phyloP scores from a whole-genome alignment of 92 coral and sea anemone species.

The Desmophyllum pertusum region DNA sequence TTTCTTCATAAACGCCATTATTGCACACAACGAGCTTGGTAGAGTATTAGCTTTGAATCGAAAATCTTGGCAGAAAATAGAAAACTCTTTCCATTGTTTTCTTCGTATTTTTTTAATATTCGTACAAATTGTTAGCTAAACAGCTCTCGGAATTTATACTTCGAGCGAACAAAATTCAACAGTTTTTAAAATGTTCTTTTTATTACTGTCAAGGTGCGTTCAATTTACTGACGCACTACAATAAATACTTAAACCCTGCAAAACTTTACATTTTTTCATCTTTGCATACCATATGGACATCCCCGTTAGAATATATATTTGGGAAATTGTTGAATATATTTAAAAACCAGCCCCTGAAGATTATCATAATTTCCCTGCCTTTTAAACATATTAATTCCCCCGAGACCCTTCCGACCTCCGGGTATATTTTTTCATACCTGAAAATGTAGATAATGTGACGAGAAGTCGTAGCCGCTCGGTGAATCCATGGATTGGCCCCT shows the following conservation, averaged over 20 bases:
- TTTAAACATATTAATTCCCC: slow-evolving; percentile 8
- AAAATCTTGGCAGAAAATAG: background rate
- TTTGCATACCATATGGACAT: background rate
- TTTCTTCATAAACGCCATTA: too few relatives aligned
- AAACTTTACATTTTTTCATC: background rate
- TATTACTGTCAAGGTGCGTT: background rate
- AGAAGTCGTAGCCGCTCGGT: slow-evolving; percentile 71
- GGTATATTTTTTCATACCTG: slow-evolving; percentile 65
- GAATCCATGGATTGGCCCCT: slow-evolving; percentile 69
- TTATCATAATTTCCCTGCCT: background rate
- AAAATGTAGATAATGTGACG: slow-evolving; percentile 84
- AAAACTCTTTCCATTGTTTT: background rate
- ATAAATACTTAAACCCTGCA: background rate
- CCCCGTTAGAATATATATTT: background rate
- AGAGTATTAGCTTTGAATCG: background rate
- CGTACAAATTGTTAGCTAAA: background rate
- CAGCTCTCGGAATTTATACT: background rate
- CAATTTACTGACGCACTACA: background rate
- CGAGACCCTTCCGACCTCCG: background rate
- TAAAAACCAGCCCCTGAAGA: background rate
- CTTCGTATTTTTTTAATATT: background rate
- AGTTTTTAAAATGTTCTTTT: background rate
- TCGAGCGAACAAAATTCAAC: background rate
- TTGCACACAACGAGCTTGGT: background rate
- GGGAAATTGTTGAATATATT: background rate